Conservation (phyloP, 2,113 vertebrate genomes). For the Diphyllodes magnificus region DNA sequence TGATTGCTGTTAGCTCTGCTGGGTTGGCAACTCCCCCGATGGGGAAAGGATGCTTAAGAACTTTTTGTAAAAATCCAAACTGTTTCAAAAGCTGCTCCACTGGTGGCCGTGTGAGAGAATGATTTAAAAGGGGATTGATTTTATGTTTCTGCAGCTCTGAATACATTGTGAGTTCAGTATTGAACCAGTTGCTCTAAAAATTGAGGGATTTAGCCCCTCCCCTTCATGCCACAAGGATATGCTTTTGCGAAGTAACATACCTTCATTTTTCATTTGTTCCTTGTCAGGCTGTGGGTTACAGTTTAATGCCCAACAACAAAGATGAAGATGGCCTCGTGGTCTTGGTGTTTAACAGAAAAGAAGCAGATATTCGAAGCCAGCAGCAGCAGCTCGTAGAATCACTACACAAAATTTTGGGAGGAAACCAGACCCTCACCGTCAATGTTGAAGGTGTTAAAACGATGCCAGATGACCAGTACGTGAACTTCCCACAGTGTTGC, state of each 20-base stretch:
- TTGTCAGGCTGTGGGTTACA: conserved; percentile 90
- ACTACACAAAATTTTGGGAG: conserved; percentile 91
- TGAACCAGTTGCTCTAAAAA: neutral
- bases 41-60: neutral
- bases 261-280: neutral
- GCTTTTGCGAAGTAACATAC: neutral
- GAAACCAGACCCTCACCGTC: conserved; percentile 85
- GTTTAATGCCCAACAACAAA: conserved; percentile 89
- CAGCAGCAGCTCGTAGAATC: conserved; percentile 96
- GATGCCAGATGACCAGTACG: conserved; percentile 92
- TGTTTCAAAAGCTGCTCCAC: neutral
- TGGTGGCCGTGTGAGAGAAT: neutral
- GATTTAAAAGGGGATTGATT: neutral
- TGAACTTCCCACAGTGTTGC: neutral
- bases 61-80: neutral
- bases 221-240: neutral
- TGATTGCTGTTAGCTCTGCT: neutral
- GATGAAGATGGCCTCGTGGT: conserved; percentile 94
- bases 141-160: neutral
- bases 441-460: conserved; percentile 94
- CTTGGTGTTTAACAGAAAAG: conserved; percentile 89
- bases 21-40: neutral
- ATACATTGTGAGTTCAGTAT: neutral
- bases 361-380: conserved; percentile 85
- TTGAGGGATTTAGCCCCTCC: neutral